Evolutionary conservation across 2,797 vertebrate species (phyloP).

Genomic region (Cossypha dichroa): DNA sequence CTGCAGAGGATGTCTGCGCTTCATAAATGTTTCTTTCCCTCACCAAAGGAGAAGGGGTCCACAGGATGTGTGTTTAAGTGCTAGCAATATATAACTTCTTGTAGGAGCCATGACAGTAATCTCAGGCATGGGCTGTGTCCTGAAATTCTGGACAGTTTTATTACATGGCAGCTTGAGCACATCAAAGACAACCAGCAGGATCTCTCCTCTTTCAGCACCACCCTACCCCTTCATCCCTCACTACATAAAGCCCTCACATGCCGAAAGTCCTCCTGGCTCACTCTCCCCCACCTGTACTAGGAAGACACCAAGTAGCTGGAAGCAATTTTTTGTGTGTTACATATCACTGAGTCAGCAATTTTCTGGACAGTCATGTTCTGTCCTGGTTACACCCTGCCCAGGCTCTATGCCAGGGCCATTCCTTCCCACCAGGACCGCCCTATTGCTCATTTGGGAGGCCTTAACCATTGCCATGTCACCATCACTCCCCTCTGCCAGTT

Average conservation of each 20-base stretch:
- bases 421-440: not conserved
- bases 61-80: not conserved
- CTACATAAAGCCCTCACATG: not conserved
- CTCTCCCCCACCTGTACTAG: not conserved
- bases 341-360: not conserved
- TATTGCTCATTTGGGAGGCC: not conserved
- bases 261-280: not conserved
- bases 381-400: not conserved
- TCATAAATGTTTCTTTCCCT: not conserved
- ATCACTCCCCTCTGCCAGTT: not conserved
- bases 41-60: not conserved
- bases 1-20: not conserved
- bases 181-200: not conserved
- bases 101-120: conserved; percentile 7
- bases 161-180: not conserved
- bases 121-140: conserved; percentile 5
- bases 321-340: not conserved
- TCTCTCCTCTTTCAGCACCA: not conserved
- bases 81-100: conserved; percentile 15
- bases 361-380: not conserved
- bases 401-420: not conserved
- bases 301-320: not conserved
- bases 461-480: not conserved
- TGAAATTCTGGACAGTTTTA: conserved; percentile 37
- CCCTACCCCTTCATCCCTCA: not conserved